Percentiles rank a stretch among this genome's conserved stretches.
Evolutionary conservation across 2,113 vertebrate species (phyloP).

Genomic region (Cercocebus atys): DNA sequence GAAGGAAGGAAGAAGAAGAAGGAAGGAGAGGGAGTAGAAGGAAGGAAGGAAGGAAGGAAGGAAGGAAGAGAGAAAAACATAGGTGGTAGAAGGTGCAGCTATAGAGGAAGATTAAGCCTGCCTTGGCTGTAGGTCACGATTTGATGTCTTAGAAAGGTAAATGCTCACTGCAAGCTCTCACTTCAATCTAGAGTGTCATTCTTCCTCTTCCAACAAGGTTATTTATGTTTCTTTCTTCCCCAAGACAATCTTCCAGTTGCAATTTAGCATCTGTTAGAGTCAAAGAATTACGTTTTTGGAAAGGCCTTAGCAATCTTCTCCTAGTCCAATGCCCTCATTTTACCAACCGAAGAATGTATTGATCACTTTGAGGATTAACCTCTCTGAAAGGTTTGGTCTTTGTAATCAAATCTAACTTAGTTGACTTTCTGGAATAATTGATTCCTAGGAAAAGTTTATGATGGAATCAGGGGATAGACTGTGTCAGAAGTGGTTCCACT

Average conservation of each 20-base stretch:
- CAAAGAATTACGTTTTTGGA: background rate
- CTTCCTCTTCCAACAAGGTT: background rate
- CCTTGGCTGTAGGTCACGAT: background rate
- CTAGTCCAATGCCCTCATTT: background rate
- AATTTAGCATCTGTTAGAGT: background rate
- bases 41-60: too few relatives aligned
- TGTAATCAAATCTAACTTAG: background rate
- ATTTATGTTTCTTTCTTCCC: background rate
- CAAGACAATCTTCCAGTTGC: background rate
- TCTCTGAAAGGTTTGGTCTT: slow-evolving; percentile 17
- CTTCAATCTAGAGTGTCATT: background rate
- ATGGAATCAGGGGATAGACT: background rate
- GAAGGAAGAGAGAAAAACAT: too few relatives aligned
- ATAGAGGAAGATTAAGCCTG: background rate
- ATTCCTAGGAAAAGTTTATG: background rate
- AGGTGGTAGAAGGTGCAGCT: background rate
- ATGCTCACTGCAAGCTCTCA: background rate
- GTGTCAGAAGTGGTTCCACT: background rate
- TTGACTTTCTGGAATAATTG: background rate
- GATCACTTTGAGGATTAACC: background rate
- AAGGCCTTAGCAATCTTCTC: background rate
- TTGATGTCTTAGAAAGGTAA: background rate
- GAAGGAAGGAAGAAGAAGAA: accelerated
- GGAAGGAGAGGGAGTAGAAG: too few relatives aligned
- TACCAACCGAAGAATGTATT: background rate